Percentiles rank a stretch among this genome's conserved stretches.
phyloP scores from a whole-genome alignment of 2,797 vertebrate genomes.

The Nasua narica region DNA sequence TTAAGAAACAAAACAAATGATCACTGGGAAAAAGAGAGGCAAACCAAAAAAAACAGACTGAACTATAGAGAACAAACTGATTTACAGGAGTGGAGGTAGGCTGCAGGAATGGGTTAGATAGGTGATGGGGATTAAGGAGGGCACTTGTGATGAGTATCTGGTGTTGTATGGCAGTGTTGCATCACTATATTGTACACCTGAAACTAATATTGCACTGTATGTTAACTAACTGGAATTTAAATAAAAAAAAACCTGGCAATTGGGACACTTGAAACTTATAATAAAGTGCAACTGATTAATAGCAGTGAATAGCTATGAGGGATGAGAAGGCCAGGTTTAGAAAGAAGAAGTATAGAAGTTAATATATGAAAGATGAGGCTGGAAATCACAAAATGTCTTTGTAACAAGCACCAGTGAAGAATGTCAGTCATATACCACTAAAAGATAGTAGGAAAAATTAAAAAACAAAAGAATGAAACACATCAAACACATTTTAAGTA shows the following conservation, averaged over 20 bases:
- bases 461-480: not conserved
- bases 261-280: not conserved
- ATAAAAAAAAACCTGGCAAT: not conserved
- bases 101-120: not conserved
- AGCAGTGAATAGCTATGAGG: not conserved
- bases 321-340: not conserved
- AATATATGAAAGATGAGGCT: not conserved
- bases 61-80: not conserved
- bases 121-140: not conserved
- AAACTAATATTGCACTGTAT: not conserved
- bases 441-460: not conserved
- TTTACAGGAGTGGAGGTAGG: not conserved
- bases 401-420: not conserved
- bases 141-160: not conserved
- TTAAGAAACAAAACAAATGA: not conserved
- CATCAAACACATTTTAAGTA: not conserved
- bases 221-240: not conserved
- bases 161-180: not conserved
- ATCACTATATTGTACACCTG: not conserved
- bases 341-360: not conserved
- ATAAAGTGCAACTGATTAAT: not conserved
- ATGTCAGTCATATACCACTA: not conserved
- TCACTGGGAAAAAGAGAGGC: not conserved
- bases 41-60: not conserved
- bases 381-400: not conserved